Evolutionary conservation across 2,113 vertebrate species (phyloP), one percentile per base, ranked within the genome.

Genomic region (Dipodomys merriami): DNA sequence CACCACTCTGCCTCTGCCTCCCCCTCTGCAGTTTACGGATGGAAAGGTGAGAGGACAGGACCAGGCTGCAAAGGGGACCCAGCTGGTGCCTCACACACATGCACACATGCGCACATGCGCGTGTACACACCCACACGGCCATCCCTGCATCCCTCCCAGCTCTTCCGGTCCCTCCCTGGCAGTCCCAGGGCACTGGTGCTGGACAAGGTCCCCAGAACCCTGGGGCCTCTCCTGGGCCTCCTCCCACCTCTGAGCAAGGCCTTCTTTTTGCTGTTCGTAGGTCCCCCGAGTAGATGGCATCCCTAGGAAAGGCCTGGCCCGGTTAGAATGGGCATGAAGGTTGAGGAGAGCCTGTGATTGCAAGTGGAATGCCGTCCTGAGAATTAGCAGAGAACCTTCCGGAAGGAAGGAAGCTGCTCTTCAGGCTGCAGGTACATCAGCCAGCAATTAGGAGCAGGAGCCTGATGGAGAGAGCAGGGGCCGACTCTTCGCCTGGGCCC

Each of bases 401-500:
- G 39, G 33, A 35, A 90, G 19, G 86, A 89, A 65, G 74, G 72
- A 35, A 4, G 25, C n/a, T 80, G 80, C 57, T 72, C 44, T 4
- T 13, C 74, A 44, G 44, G 69, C 53, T 19, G 35, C 62, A 9
- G 27, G 3, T 33, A 10, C 1, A 0, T 9, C 15, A 0, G 5
- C 72, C n/a, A 23, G n/a, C 9, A 7, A 16, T 33, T 29, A 4
- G 12, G 2, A n/a, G 13, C 1, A 11, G 77, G 49, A 57, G 1
- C 4, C 4, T 1, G 33, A 62, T 5, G 4, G 49, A 11, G 83
- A 6, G 23, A 6, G 18, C 53, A 18, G n/a, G 25, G 4, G 4
- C 2, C 0, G 11, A 3, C 0, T 39, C 93, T 23, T 13, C 35
- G 2, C n/a, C 33, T 2, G 15, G 7, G 11, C 6, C 68, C 82